Percentiles rank a stretch among this genome's conserved stretches.
Evolutionary conservation across 2,888 invertebrate genomes (phyloP).

Genomic region (Griposia aprilina): DNA sequence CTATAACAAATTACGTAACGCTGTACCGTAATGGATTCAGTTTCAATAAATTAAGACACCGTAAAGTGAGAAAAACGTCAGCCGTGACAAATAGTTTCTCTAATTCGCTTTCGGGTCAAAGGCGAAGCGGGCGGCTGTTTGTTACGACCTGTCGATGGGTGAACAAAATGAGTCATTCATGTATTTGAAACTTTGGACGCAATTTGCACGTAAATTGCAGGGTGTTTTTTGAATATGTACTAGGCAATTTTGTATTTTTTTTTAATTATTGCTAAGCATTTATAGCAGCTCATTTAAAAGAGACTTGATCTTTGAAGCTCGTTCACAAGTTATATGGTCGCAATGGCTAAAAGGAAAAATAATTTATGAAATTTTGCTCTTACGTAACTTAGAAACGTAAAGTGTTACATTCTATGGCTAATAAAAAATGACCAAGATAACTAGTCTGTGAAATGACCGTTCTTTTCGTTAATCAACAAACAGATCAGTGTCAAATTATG

Average conservation of each 20-base stretch:
- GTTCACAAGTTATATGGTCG: neutral
- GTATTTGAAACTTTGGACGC: constrained; percentile 37
- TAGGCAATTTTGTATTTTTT: neutral
- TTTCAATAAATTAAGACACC: constrained; percentile 60
- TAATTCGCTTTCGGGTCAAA: constrained; percentile 62
- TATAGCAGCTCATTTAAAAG: neutral
- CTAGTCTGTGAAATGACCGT: no score
- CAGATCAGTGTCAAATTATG: no score
- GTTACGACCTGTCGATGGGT: constrained; percentile 53
- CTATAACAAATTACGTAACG: constrained; percentile 43
- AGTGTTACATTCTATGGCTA: constrained; percentile 25
- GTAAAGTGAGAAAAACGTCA: constrained; percentile 57
- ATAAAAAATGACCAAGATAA: neutral
- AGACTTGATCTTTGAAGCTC: neutral
- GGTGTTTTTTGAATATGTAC: neutral
- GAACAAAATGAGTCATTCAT: constrained; percentile 29
- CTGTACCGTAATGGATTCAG: constrained; percentile 41
- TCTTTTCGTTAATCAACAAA: neutral
- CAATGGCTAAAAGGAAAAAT: neutral
- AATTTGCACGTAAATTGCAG: neutral
- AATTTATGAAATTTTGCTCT: neutral
- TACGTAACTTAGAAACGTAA: constrained; percentile 4
- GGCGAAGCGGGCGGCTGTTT: constrained; percentile 59
- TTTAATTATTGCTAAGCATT: neutral
- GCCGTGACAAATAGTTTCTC: constrained; percentile 62